Conservation (phyloP, 92 coral and sea anemone genomes). For the Bergia puertoricense region DNA sequence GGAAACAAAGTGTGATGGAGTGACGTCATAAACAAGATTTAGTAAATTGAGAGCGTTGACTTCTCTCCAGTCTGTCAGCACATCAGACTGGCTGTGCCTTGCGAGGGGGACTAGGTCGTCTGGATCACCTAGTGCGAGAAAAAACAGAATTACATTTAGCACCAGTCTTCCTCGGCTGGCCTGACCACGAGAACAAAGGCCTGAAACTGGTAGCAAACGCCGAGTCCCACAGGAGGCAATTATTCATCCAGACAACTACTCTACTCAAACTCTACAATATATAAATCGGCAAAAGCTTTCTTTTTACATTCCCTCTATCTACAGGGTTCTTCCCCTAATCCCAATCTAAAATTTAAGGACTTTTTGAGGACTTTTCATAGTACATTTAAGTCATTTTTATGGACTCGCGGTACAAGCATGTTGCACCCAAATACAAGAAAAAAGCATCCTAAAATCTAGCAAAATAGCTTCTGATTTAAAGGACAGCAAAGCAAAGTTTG, state of each 20-base stretch:
- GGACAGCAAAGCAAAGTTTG: too few relatives aligned
- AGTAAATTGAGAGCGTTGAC: conserved; percentile 75
- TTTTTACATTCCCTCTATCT: not conserved
- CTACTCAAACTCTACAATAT: not conserved
- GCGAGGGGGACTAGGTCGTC: conserved; percentile 87
- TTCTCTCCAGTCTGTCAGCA: conserved; percentile 89
- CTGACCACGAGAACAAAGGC: not conserved
- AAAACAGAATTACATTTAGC: not conserved
- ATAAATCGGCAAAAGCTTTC: not conserved
- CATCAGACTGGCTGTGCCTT: conserved; percentile 69
- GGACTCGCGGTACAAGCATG: too few relatives aligned
- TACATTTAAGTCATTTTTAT: too few relatives aligned
- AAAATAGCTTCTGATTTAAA: too few relatives aligned
- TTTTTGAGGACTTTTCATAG: too few relatives aligned
- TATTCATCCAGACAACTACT: not conserved
- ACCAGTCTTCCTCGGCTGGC: not conserved
- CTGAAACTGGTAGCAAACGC: not conserved
- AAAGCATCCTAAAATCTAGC: too few relatives aligned
- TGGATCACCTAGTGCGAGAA: conserved; percentile 77
- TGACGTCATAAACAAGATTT: conserved; percentile 94
- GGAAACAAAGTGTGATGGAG: conserved; percentile 96
- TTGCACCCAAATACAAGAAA: too few relatives aligned
- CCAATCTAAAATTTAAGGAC: too few relatives aligned
- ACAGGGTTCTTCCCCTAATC: too few relatives aligned
- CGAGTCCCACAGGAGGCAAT: not conserved